Percentiles rank a stretch among this genome's conserved stretches.
Conservation (phyloP, 1,140 invertebrate genomes). For the Gyrodactylus bullatarudis region DNA sequence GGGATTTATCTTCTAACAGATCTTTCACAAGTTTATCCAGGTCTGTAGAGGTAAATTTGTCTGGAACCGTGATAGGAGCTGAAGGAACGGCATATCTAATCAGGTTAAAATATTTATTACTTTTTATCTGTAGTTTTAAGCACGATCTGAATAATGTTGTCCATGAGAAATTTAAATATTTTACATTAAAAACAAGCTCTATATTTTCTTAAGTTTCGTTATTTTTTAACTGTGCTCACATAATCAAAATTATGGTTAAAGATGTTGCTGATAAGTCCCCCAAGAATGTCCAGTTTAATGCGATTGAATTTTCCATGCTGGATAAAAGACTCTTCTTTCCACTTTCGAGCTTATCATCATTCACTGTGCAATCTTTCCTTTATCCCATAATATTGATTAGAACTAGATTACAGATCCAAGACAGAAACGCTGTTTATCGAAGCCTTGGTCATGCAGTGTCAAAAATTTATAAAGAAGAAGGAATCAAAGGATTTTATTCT, state of each 20-base stretch:
- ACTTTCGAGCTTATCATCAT: slow-evolving; percentile 47
- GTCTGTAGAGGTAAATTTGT: background rate
- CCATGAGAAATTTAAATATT: background rate
- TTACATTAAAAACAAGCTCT: background rate
- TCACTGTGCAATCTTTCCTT: slow-evolving; percentile 48
- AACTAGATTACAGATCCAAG: slow-evolving; percentile 45
- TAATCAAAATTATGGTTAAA: too few species aligned
- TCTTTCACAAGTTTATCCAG: background rate
- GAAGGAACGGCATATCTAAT: background rate
- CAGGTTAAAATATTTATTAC: background rate
- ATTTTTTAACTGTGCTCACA: too few species aligned
- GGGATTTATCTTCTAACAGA: background rate
- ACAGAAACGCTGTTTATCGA: slow-evolving; percentile 29
- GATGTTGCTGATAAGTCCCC: too few species aligned
- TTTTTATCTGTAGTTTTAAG: background rate
- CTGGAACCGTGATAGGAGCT: background rate
- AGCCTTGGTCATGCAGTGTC: slow-evolving; percentile 55
- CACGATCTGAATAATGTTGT: background rate
- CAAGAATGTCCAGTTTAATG: background rate
- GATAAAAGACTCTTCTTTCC: slow-evolving; percentile 68
- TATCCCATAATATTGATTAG: slow-evolving; percentile 87
- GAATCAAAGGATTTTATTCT: slow-evolving; percentile 46
- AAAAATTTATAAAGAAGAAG: slow-evolving; percentile 58
- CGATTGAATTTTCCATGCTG: slow-evolving; percentile 95
- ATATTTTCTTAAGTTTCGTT: too few species aligned